Evolutionary conservation across 2,888 invertebrate species (phyloP), one percentile per base, ranked within the genome.

Genomic region (Platerodrilus igneus): DNA sequence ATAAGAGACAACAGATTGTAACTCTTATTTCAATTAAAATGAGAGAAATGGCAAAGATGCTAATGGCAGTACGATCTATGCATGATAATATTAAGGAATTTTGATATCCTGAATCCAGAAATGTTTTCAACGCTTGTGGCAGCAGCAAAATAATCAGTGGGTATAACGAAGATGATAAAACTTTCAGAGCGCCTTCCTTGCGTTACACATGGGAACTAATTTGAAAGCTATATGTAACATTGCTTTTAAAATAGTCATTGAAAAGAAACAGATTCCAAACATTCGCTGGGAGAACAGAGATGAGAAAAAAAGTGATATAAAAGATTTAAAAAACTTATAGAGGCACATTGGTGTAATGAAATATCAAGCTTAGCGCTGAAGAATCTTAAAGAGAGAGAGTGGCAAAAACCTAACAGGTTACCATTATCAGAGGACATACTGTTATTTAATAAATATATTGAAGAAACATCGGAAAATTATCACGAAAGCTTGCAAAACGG

Each of bases 331-430:
- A 35, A 40, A 36, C 15, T 45, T 15, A 34, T 57, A 14, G 41
- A 39, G 17, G 38, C 28, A 7, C 54, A 53, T 30, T 56, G 56
- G 56, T 51, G 47, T 22, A 50, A 29, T 9, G 53, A 57, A 39
- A 14, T 55, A 13, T 48, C 52, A 1, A 55, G 53, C 32, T 33
- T 56, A 27, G 57, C 56, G 2, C 32, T 47, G 9, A 56, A 57
- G 41, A 32, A 22, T 19, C 34, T 56, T 4, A 51, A 52, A 20
- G 54, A 56, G 30, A 51, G 34, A 31, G 39, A 48, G 5, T 48
- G 48, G 45, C 33, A 48, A 26, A 54, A 45, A 32, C 48, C 52
- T 6, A 17, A 22, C 13, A 10, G 31, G 19, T 30, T 56, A 27
- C 56, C 52, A 8, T 30, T 53, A 15, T 43, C 50, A 9, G 34